A percentile compares a stretch with the other conserved stretches of the same genome.
These are phyloP conservation scores for Sphecodes monilicornis DNA, from an alignment of 2,888 invertebrate genomes.

Conservation along the genomic window DNA sequence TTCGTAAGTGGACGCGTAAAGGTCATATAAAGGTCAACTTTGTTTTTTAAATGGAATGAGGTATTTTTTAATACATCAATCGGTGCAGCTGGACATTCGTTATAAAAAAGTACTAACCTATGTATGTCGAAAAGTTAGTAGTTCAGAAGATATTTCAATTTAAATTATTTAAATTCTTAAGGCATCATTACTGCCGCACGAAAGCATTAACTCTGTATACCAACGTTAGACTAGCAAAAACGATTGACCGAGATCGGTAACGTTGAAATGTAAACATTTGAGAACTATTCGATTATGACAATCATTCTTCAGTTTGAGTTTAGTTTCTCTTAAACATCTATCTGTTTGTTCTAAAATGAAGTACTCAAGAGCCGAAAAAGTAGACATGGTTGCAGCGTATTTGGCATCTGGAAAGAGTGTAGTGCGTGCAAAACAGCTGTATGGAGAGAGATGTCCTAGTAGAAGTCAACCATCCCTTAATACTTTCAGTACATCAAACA, in stretches of 20 bases:
- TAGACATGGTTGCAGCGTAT: conserved; percentile 8
- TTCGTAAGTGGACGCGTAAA: too few species aligned
- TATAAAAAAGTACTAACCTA: conserved; percentile 2
- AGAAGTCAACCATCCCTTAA: conserved; percentile 1
- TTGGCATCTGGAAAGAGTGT: conserved; percentile 5
- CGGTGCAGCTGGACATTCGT: conserved; percentile 6
- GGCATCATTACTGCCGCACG: not conserved
- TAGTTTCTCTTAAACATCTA: not conserved
- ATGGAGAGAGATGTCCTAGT: conserved; percentile 9
- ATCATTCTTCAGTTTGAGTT: conserved; percentile 16
- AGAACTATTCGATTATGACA: conserved; percentile 1
- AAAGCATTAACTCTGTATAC: not conserved
- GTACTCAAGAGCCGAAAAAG: not conserved
- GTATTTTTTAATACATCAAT: not conserved
- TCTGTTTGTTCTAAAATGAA: conserved; percentile 4
- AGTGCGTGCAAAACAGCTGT: conserved; percentile 7
- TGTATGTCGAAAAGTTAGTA: not conserved
- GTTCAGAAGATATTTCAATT: conserved; percentile 4
- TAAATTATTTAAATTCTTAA: not conserved
- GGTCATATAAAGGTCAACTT: too few species aligned
- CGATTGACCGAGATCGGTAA: too few species aligned
- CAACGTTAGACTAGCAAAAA: not conserved
- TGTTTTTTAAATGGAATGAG: too few species aligned
- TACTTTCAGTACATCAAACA: not conserved
- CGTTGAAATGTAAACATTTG: conserved; percentile 6